phyloP scores from a whole-genome alignment of 1,140 invertebrate genomes.

The Drosophila repletoides region DNA sequence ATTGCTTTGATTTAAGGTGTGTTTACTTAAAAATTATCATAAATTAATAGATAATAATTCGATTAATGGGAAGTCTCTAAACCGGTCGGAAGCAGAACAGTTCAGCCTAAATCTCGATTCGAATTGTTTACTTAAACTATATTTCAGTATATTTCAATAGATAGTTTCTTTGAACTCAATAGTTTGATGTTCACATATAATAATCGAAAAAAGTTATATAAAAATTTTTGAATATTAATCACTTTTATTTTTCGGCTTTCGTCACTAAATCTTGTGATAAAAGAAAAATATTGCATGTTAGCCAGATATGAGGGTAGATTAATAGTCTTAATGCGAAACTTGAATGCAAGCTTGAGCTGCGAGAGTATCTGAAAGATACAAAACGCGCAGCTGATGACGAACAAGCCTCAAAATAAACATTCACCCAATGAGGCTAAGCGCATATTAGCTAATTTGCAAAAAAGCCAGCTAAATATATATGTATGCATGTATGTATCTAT shows the following conservation, averaged over 20 bases:
- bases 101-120: too few species aligned
- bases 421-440: constrained; percentile 62
- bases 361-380: constrained; percentile 10
- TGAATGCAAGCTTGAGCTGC: constrained; percentile 2
- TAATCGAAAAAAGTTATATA: too few species aligned
- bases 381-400: constrained; percentile 2
- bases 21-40: neutral
- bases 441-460: constrained; percentile 75
- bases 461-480: constrained; percentile 2
- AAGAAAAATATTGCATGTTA: neutral
- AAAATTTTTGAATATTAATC: too few species aligned
- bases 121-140: too few species aligned
- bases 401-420: constrained; percentile 37
- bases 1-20: constrained; percentile 18
- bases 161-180: too few species aligned
- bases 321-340: neutral
- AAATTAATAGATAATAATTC: too few species aligned
- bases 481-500: too few species aligned
- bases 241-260: neutral
- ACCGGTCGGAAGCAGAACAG: too few species aligned
- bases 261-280: neutral
- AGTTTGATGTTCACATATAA: too few species aligned
- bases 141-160: too few species aligned
- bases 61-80: too few species aligned
- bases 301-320: constrained; percentile 4